Conservation (phyloP, 92 coral and sea anemone genomes). For the Anthopleura xanthogrammica region DNA sequence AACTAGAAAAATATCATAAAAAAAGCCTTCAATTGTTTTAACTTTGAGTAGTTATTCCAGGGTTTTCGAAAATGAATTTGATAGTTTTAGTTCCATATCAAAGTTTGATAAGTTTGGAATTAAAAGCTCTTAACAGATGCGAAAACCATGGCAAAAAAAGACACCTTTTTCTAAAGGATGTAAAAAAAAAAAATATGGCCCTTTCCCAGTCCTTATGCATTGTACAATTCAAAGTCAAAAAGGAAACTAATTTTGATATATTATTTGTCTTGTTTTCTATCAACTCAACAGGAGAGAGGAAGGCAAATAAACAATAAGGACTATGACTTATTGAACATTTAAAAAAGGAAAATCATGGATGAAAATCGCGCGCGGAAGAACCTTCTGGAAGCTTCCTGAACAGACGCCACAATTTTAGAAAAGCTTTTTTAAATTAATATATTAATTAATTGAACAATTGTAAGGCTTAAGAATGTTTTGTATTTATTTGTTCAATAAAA, state of each 20-base stretch:
- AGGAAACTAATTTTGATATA: background rate
- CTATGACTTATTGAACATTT: background rate
- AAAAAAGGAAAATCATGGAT: background rate
- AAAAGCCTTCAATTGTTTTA: too few relatives aligned
- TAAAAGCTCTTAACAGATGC: too few relatives aligned
- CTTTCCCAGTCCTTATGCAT: background rate
- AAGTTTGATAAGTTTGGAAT: too few relatives aligned
- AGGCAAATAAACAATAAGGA: background rate
- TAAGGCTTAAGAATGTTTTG: constrained; percentile 1
- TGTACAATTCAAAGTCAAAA: background rate
- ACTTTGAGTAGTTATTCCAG: too few relatives aligned
- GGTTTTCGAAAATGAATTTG: too few relatives aligned
- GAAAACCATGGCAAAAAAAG: background rate
- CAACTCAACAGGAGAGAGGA: background rate
- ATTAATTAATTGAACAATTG: background rate
- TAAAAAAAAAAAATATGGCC: background rate
- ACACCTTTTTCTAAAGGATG: background rate
- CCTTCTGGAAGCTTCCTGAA: background rate
- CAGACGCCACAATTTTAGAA: background rate
- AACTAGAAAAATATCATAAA: background rate
- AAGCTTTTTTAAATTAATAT: background rate
- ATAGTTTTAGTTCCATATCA: too few relatives aligned
- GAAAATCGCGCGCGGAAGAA: background rate
- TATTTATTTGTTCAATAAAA: constrained; percentile 11
- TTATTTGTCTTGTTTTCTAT: background rate